These are phyloP conservation scores for Drosophila ironensis DNA, from an alignment of 1,140 invertebrate genomes.

Conservation along the genomic window DNA sequence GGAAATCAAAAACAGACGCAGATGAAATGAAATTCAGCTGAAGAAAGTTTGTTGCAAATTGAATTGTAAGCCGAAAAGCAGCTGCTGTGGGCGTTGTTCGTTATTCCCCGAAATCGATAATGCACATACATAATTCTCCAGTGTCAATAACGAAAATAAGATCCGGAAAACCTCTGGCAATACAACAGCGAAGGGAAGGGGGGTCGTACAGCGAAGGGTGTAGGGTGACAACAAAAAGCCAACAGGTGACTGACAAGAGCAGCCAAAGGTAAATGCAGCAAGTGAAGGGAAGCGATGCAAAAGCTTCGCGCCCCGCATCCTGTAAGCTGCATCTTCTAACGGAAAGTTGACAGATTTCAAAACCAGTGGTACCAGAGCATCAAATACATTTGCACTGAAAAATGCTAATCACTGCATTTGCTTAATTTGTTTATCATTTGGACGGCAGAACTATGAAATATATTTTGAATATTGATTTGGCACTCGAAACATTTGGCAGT, in stretches of 20 bases:
- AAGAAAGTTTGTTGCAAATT: conserved; percentile 30
- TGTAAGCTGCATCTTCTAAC: no score
- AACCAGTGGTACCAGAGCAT: no score
- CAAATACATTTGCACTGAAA: no score
- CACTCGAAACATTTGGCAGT: no score
- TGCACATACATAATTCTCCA: conserved; percentile 28
- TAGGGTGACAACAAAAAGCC: conserved; percentile 11
- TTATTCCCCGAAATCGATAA: conserved; percentile 44
- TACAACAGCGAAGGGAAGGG: background rate
- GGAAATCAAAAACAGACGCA: conserved; percentile 8
- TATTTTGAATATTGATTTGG: no score
- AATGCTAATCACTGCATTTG: no score
- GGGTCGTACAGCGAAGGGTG: background rate
- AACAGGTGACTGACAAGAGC: conserved; percentile 39
- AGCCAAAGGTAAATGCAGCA: conserved; percentile 15
- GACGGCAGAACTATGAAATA: no score
- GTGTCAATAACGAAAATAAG: conserved; percentile 52
- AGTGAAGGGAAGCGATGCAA: background rate
- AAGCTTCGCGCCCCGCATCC: no score
- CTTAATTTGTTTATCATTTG: no score
- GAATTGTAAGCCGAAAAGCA: conserved; percentile 3
- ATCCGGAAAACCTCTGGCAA: conserved; percentile 1
- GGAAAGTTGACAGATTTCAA: background rate
- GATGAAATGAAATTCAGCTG: conserved; percentile 20
- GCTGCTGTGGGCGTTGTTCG: background rate